These are phyloP conservation scores for Nautilus pompilius DNA, from an alignment of 1,140 invertebrate species.

Conservation along the genomic window DNA sequence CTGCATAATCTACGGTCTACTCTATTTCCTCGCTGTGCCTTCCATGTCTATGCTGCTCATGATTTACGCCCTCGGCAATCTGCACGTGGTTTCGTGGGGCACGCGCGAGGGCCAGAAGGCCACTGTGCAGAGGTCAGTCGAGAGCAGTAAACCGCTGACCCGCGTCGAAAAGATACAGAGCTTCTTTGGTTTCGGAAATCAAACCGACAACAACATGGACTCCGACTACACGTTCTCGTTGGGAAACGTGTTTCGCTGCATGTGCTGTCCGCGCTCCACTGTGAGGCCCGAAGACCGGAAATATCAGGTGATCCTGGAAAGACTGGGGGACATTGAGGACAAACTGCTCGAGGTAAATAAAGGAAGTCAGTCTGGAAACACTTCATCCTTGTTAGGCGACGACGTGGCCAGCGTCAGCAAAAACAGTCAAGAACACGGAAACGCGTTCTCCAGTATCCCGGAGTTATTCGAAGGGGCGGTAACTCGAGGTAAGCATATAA, in stretches of 20 bases:
- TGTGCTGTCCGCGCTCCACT: slow-evolving; percentile 22
- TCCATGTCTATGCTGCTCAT: slow-evolving; percentile 91
- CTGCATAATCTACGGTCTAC: slow-evolving; percentile 72
- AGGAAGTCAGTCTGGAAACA: no score
- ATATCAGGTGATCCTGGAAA: slow-evolving; percentile 30
- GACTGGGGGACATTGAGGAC: slow-evolving; percentile 18
- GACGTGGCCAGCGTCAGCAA: no score
- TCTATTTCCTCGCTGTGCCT: slow-evolving; percentile 90
- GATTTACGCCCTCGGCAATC: slow-evolving; percentile 86
- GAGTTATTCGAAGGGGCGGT: no score
- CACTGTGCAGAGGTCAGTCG: slow-evolving; percentile 12
- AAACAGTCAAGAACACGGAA: no score
- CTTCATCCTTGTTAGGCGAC: no score
- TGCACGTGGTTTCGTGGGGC: slow-evolving; percentile 88
- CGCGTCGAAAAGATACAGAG: no score
- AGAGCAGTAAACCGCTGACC: no score
- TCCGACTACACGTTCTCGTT: slow-evolving; percentile 23
- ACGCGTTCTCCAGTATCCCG: no score
- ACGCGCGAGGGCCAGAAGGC: slow-evolving; percentile 69
- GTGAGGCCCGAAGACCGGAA: slow-evolving; percentile 13
- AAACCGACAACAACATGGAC: background rate
- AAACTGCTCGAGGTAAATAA: background rate
- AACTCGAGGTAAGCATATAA: no score
- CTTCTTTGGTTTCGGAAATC: background rate
- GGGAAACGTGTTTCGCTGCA: slow-evolving; percentile 24